Evolutionary conservation across 2,888 invertebrate species (phyloP).

Genomic region (Muscina levida): DNA sequence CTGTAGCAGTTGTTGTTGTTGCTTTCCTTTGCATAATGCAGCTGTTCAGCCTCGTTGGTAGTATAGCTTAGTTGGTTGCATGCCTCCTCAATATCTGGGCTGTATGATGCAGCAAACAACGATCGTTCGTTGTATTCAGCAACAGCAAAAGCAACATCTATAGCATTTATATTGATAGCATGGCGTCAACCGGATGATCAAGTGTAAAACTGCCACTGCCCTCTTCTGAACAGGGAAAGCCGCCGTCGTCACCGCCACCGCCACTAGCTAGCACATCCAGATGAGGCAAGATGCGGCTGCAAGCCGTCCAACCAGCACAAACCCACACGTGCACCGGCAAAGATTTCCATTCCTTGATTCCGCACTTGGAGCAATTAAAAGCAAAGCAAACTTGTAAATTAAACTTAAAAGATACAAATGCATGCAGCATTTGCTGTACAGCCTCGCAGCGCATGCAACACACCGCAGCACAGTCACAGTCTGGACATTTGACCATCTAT

Average conservation of each 20-base stretch:
- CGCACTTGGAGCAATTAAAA: conserved; percentile 62
- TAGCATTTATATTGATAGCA: conserved; percentile 48
- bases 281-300: conserved; percentile 39
- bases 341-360: conserved; percentile 44
- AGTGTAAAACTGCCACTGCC: conserved; percentile 64
- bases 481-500: conserved; percentile 44
- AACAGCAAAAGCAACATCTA: background rate
- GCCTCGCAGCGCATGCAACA: conserved; percentile 4
- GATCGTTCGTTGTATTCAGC: background rate
- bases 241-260: conserved; percentile 16
- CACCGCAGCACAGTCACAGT: background rate
- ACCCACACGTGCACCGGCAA: conserved; percentile 63
- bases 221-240: conserved; percentile 19
- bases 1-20: conserved; percentile 25
- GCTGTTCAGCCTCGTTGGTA: conserved; percentile 54
- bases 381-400: conserved; percentile 59
- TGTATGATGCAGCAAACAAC: conserved; percentile 29
- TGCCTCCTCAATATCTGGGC: conserved; percentile 56
- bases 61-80: too few species aligned
- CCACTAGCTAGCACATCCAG: conserved; percentile 38
- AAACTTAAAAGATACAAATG: conserved; percentile 42
- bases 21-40: conserved; percentile 62
- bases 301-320: conserved; percentile 27
- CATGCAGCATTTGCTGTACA: background rate
- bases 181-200: conserved; percentile 68